Percentiles rank a stretch among this genome's conserved stretches.
Conservation (phyloP, 2,797 vertebrate genomes). For the Sebastes reedi region DNA sequence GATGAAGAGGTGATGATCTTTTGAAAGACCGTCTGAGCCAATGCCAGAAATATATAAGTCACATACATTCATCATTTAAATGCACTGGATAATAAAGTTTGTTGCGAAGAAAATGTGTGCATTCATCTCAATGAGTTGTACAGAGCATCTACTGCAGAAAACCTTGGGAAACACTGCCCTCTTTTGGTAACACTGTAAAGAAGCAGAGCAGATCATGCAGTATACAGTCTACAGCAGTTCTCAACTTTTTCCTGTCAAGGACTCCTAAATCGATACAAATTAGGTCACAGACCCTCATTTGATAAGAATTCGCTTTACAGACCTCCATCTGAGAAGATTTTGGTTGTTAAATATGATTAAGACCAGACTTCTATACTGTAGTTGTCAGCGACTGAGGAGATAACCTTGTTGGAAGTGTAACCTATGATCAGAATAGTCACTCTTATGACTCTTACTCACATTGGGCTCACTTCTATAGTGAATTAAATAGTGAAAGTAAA, state of each 20-base stretch:
- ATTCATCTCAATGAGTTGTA: background rate
- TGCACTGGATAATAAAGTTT: background rate
- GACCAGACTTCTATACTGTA: too few relatives aligned
- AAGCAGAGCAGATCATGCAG: background rate
- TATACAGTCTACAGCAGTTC: fast-evolving
- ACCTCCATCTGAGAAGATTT: too few relatives aligned
- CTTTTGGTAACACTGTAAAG: constrained; percentile 38
- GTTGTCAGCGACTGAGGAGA: too few relatives aligned
- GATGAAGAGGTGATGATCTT: background rate
- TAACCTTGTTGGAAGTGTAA: too few relatives aligned
- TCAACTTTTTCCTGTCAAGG: too few relatives aligned
- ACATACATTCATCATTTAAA: background rate
- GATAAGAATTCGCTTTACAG: too few relatives aligned
- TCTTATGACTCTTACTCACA: too few relatives aligned
- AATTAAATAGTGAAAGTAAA: too few relatives aligned
- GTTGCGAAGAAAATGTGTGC: background rate
- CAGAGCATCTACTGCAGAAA: background rate
- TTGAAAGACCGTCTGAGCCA: background rate
- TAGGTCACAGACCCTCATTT: fast-evolving
- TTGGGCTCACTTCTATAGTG: too few relatives aligned
- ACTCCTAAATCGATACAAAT: too few relatives aligned
- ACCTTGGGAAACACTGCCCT: constrained; percentile 55
- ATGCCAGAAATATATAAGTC: background rate
- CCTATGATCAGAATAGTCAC: too few relatives aligned
- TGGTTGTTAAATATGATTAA: too few relatives aligned